Percentiles rank a stretch among this genome's conserved stretches.
Evolutionary conservation across 2,113 vertebrate species (phyloP).

Genomic region (Pardalotus punctatus): DNA sequence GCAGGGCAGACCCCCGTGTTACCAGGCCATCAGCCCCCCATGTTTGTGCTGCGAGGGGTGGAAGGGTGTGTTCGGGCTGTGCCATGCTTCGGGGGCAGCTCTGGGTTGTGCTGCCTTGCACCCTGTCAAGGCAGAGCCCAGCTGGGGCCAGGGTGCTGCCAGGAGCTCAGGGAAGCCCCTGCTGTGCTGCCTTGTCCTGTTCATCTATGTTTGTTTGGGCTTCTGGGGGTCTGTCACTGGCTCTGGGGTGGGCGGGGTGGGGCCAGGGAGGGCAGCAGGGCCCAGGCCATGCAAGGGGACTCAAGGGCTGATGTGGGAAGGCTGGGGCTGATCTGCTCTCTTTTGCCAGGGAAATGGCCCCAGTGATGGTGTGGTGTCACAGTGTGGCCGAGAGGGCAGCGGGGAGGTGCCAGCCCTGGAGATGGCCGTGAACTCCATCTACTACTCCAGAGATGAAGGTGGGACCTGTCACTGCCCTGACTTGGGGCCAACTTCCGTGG

Average conservation of each 20-base stretch:
- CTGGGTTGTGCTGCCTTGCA: background rate
- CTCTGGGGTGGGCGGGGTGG: background rate
- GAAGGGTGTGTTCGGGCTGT: background rate
- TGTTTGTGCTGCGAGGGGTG: fast-evolving
- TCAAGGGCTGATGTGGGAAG: background rate
- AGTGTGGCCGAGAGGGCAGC: background rate
- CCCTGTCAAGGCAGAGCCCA: background rate
- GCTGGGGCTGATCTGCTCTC: background rate
- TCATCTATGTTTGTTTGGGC: fast-evolving
- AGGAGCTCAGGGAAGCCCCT: background rate
- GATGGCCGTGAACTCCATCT: constrained; percentile 96
- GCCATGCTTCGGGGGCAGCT: background rate
- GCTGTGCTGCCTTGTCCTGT: background rate
- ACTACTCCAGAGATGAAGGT: constrained; percentile 92
- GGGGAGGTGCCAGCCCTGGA: constrained; percentile 65
- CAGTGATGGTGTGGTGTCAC: background rate
- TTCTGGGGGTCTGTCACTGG: fast-evolving
- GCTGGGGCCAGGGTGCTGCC: background rate
- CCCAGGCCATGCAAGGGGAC: no score
- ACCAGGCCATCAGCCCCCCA: background rate
- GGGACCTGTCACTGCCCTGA: background rate
- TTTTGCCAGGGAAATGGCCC: constrained; percentile 48
- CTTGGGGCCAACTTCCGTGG: fast-evolving
- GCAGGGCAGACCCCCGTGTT: background rate
- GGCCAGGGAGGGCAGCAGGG: background rate